phyloP scores from a whole-genome alignment of 2,888 invertebrate species.

The Xestia xanthographa region DNA sequence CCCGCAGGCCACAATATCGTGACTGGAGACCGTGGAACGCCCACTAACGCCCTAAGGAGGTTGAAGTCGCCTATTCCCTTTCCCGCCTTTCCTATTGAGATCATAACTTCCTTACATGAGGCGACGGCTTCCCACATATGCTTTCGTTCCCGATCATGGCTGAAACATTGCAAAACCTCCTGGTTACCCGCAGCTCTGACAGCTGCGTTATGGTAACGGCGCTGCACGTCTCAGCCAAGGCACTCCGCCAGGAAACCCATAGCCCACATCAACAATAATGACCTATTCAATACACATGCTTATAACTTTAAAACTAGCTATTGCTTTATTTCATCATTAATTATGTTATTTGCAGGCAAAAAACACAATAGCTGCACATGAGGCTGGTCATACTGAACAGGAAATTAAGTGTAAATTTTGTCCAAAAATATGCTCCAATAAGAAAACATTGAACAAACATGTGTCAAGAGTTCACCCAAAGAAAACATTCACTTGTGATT shows the following conservation, averaged over 20 bases:
- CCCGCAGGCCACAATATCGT: neutral
- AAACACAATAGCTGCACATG: fast-evolving
- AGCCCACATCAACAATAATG: neutral
- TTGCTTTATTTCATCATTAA: neutral
- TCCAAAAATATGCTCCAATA: slow-evolving; percentile 12
- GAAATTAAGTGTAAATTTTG: slow-evolving; percentile 25
- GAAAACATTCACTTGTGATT: slow-evolving; percentile 27
- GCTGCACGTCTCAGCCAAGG: neutral
- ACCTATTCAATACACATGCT: neutral
- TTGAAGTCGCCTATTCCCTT: neutral
- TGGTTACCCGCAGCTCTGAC: neutral
- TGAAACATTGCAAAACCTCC: neutral
- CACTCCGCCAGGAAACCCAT: too few relatives aligned
- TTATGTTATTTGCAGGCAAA: slow-evolving; percentile 23
- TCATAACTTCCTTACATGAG: neutral
- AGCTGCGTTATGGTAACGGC: neutral
- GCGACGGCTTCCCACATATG: too few relatives aligned
- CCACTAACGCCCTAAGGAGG: neutral
- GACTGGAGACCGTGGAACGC: neutral
- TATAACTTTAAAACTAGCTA: neutral
- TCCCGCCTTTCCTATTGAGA: neutral
- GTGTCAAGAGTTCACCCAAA: neutral
- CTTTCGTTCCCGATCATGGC: neutral
- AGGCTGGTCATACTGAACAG: neutral
- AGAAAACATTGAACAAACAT: neutral